Evolutionary conservation across 2,797 vertebrate species (phyloP), one percentile per base, ranked within the genome.

Genomic region (Apodemus agrarius): DNA sequence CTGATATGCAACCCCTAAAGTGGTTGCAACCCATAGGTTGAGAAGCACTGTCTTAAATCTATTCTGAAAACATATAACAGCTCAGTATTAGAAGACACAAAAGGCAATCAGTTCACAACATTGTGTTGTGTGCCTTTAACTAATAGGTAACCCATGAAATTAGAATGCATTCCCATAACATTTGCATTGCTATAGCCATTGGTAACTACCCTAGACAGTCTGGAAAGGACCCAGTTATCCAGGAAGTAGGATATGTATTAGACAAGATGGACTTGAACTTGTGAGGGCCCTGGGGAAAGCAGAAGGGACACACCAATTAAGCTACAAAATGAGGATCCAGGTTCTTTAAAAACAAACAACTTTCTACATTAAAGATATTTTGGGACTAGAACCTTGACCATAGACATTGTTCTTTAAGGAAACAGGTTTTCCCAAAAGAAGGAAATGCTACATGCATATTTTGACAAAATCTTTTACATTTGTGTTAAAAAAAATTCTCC

Each of bases 281-380:
- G 11, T 21, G 43, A n/a, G 14, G 6, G 17, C 10, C 76, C 40
- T 1, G 3, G 24, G 49, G 3, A 54, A 61, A 72, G 49, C 3
- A 83, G 40, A 37, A 49, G 16, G 46, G n/a, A 92, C 65, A 31
- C 22, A 59, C 22, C 46, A 69, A 43, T 14, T 92, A 95, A 94
- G 24, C 43, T 29, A 94, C 40, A 83, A 89, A 89, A 72, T 67
- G 69, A 80, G 29, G 49, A 76, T 54, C 63, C 89, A 24, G 2
- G n/a, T 69, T 91, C 54, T 78, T 90, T 83, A 83, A 83, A 94
- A 94, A 52, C 3, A 94, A 94, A 59, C 3, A 1, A 67, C 19
- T 89, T 95, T 93, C 88, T 72, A 81, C 40, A 85, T 91, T 76
- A 91, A 91, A 94, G 82, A 24, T 93, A 86, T 89, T 96, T 96